Evolutionary conservation across 1,140 invertebrate genomes (phyloP), one percentile per base, ranked within the genome.

Genomic region (Aphis gossypii): DNA sequence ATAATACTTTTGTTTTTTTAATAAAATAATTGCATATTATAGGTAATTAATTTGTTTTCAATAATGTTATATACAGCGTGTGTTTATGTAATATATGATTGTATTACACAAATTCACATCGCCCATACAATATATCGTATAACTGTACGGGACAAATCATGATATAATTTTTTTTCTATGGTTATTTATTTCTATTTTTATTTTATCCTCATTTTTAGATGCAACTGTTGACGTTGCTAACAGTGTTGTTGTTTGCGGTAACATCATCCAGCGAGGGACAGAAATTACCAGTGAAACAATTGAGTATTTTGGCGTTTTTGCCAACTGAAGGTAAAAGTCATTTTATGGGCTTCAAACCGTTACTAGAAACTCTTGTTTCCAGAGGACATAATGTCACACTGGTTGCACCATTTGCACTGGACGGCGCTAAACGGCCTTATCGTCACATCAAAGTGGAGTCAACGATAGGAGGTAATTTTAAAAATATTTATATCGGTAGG

Each of bases 361-460:
- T 98, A 3, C 95, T 97, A 5, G 96, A 96, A 44, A 97, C 96
- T 93, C 94, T 98, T 56, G 96, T 96, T 0, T 95, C 95, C 93
- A 96, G 96, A 30, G 97, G 97, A 44, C 97, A 98, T 94, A 95
- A 97, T 21, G 94, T 98, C 21, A 97, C 97, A 2, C 96, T 97
- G 23, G 95, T 97, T 23, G 54, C 92, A 25, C 76, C 76, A 11
- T 93, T 84, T 14, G 3, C 35, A 1, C 14, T 93, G 38, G 92
- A 93, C 35, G 35, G 35, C 21, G 82, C 48, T 9, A 84, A 86
- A 44, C 25, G 25, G 20, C 82, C 92, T 35, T 93, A 93, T 86
- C 92, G 92, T 56, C 51, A 93, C 30, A 35, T 93, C 35, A 41
- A 76, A 51, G 41, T 92, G 11, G 90, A 92, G 18, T 14, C 68